Conservation (phyloP, 2,888 invertebrate genomes). For the Malacosoma neustria region DNA sequence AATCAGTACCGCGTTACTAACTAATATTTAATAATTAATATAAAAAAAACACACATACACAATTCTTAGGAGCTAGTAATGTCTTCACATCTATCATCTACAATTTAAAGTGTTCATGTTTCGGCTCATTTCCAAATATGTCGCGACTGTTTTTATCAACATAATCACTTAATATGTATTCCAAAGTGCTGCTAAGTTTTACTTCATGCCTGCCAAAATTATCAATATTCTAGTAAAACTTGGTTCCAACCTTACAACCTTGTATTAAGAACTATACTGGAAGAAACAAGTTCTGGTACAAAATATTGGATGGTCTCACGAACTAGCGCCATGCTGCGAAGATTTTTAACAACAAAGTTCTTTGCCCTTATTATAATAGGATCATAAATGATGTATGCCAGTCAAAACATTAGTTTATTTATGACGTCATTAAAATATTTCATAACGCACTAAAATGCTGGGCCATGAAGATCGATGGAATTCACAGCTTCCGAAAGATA, state of each 20-base stretch:
- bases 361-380: constrained; percentile 22
- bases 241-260: constrained; percentile 13
- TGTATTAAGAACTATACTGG: constrained; percentile 18
- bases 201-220: constrained; percentile 18
- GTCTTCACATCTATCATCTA: constrained; percentile 1
- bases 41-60: too few species aligned
- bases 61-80: neutral
- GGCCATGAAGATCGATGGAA: neutral
- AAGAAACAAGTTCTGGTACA: constrained; percentile 15
- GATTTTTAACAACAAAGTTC: constrained; percentile 29
- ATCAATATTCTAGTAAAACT: constrained; percentile 5
- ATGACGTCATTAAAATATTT: constrained; percentile 21
- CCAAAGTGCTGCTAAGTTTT: constrained; percentile 41
- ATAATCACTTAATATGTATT: constrained; percentile 67
- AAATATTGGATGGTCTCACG: constrained; percentile 44
- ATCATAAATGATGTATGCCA: constrained; percentile 37
- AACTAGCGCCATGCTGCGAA: constrained; percentile 35
- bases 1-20: too few species aligned
- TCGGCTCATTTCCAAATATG: constrained; percentile 36
- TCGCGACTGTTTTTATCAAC: constrained; percentile 55
- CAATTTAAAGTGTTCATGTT: constrained; percentile 21
- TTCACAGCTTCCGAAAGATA: neutral
- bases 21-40: too few species aligned
- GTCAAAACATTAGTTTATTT: constrained; percentile 29
- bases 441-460: constrained; percentile 11